These are phyloP conservation scores for Tetranychus urticae DNA, from an alignment of 1,140 invertebrate genomes.

Conservation along the genomic window DNA sequence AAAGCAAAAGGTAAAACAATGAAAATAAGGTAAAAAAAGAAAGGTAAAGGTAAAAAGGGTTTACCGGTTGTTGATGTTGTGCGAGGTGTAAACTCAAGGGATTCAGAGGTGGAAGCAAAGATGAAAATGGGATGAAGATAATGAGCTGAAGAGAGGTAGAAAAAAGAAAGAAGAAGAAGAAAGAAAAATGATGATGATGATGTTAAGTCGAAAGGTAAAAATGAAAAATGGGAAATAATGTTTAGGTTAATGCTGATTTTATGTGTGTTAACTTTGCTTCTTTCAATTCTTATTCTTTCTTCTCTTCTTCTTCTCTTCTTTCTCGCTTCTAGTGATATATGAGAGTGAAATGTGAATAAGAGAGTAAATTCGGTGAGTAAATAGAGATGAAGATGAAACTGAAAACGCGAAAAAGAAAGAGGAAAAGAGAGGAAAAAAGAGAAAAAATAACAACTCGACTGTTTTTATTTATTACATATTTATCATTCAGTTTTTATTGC, in stretches of 20 bases:
- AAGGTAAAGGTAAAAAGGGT: too few relatives aligned
- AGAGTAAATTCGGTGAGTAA: background rate
- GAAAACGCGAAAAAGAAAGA: background rate
- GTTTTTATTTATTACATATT: background rate
- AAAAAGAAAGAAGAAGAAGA: too few relatives aligned
- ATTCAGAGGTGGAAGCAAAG: too few relatives aligned
- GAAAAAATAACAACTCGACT: too few relatives aligned
- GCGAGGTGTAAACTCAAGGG: too few relatives aligned
- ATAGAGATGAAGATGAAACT: background rate
- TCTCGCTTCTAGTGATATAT: background rate
- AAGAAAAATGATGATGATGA: background rate
- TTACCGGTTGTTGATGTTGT: too few relatives aligned
- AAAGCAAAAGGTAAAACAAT: too few relatives aligned
- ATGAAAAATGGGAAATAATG: background rate
- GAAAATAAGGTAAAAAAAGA: too few relatives aligned
- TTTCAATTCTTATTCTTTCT: background rate
- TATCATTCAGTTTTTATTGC: background rate
- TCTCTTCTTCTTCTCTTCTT: background rate
- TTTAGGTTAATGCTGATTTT: background rate
- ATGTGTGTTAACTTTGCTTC: background rate
- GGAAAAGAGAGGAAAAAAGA: too few relatives aligned
- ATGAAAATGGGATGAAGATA: too few relatives aligned
- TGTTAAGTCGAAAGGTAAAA: background rate
- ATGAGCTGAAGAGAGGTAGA: too few relatives aligned
- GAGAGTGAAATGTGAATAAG: background rate